These are phyloP conservation scores for Indri indri DNA, from an alignment of 2,113 vertebrate genomes.

Conservation along the genomic window DNA sequence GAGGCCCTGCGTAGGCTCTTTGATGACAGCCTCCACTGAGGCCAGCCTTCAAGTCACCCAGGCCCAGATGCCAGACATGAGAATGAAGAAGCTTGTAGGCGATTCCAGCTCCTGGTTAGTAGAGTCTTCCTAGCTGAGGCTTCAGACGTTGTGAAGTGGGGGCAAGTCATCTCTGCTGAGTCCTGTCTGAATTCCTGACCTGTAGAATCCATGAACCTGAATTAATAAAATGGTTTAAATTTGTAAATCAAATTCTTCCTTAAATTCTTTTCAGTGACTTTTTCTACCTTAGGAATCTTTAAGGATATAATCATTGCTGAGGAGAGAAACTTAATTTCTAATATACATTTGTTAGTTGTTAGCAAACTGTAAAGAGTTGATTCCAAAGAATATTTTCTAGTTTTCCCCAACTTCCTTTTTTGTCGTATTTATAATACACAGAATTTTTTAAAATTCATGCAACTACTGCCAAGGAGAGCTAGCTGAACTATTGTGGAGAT, in stretches of 20 bases:
- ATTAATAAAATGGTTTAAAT: background rate
- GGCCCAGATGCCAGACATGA: background rate
- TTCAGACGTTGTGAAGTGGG: background rate
- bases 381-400: background rate
- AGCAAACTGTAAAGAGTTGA: background rate
- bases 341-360: background rate
- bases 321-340: conserved; percentile 17
- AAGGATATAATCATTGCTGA: background rate
- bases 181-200: background rate
- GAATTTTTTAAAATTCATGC: background rate
- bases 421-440: background rate
- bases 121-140: background rate
- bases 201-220: background rate
- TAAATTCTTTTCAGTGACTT: background rate
- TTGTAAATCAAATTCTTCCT: background rate
- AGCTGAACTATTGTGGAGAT: background rate
- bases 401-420: background rate
- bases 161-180: background rate
- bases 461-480: background rate
- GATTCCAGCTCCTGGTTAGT: background rate
- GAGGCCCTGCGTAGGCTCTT: background rate
- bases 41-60: background rate
- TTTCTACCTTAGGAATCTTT: background rate
- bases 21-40: background rate
- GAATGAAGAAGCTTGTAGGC: background rate